Conservation (phyloP, 2,888 invertebrate genomes). For the Tetheella fluctuosa region DNA sequence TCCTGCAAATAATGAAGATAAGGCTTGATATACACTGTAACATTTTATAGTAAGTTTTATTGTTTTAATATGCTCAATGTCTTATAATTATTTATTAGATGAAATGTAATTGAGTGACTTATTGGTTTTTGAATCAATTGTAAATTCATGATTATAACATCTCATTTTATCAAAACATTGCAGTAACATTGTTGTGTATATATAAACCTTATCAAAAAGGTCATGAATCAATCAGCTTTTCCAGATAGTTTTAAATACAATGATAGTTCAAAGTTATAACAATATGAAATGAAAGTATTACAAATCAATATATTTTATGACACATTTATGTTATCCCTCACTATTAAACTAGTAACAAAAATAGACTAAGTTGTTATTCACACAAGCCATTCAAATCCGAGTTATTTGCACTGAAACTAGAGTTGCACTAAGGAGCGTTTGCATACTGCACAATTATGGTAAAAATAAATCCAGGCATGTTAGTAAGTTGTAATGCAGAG, state of each 20-base stretch:
- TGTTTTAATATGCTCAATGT: background rate
- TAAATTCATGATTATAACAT: background rate
- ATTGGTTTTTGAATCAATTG: background rate
- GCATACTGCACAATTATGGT: background rate
- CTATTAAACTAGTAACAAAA: background rate
- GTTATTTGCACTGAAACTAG: background rate
- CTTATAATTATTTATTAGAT: background rate
- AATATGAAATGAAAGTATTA: slow-evolving; percentile 25
- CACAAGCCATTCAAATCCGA: too few species aligned
- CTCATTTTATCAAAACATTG: background rate
- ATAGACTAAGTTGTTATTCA: background rate
- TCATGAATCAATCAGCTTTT: background rate
- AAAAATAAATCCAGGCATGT: background rate
- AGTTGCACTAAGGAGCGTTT: background rate
- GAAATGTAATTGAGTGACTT: background rate
- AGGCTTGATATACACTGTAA: background rate
- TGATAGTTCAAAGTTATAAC: slow-evolving; percentile 43
- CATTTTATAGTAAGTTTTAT: background rate
- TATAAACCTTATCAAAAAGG: background rate
- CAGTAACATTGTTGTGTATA: background rate
- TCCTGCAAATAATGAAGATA: background rate
- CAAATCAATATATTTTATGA: slow-evolving; percentile 6
- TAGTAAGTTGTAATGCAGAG: background rate
- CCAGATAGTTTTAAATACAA: slow-evolving; percentile 17
- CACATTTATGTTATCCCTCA: slow-evolving; percentile 5